phyloP scores from a whole-genome alignment of 2,888 invertebrate species.

The Allophyes oxyacanthae region DNA sequence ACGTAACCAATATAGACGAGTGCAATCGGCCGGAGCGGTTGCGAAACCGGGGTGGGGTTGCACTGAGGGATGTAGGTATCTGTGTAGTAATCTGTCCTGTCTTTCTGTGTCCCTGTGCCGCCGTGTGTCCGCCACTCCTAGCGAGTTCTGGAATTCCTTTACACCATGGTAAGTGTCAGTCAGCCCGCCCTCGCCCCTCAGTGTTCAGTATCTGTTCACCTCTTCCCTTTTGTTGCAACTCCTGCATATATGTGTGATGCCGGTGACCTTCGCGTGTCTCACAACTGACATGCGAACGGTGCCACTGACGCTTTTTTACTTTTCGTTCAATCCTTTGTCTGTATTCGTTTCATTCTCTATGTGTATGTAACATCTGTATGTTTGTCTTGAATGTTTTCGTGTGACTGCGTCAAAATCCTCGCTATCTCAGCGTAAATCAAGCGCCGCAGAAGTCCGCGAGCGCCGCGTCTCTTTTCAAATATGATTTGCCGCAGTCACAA shows the following conservation, averaged over 20 bases:
- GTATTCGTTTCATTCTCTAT: slow-evolving; percentile 90
- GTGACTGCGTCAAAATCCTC: slow-evolving; percentile 83
- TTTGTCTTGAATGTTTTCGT: slow-evolving; percentile 88
- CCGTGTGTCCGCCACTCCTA: slow-evolving; percentile 93
- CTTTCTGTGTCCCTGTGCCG: slow-evolving; percentile 92
- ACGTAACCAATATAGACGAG: slow-evolving; percentile 87
- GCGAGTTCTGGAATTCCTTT: slow-evolving; percentile 99
- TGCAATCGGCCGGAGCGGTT: slow-evolving; percentile 83
- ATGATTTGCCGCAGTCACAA: slow-evolving; percentile 85
- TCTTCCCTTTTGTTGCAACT: slow-evolving; percentile 88
- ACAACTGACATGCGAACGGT: slow-evolving; percentile 82
- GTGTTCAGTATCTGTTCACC: slow-evolving; percentile 89
- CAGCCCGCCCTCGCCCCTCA: slow-evolving; percentile 90
- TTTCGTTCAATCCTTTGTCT: slow-evolving; percentile 88
- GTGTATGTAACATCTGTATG: slow-evolving; percentile 90
- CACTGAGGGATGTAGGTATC: slow-evolving; percentile 90
- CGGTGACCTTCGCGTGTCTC: slow-evolving; percentile 82
- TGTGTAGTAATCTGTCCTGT: slow-evolving; percentile 91
- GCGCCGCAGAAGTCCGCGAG: slow-evolving; percentile 58
- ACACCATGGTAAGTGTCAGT: slow-evolving; percentile 98
- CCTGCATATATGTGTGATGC: slow-evolving; percentile 89
- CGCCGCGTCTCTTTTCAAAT: slow-evolving; percentile 64
- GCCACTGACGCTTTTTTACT: slow-evolving; percentile 86
- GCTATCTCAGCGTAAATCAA: slow-evolving; percentile 65
- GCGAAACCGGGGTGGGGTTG: slow-evolving; percentile 87